Conservation (phyloP, 2,888 invertebrate species). For the Syrista parreyssii region DNA sequence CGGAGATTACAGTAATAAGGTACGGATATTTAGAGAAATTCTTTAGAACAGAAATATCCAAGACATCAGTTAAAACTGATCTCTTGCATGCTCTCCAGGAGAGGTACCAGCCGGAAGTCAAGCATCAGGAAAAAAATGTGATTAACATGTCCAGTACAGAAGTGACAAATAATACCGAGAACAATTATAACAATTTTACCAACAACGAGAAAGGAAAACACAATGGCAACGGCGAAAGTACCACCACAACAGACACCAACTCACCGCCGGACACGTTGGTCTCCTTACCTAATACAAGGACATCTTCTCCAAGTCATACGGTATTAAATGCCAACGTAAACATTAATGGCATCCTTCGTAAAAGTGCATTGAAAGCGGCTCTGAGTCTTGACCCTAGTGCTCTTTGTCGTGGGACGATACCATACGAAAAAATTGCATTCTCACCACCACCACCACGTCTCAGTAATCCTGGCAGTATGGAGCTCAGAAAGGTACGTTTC, state of each 20-base stretch:
- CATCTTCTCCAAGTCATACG: conserved; percentile 55
- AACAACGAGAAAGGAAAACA: conserved; percentile 17
- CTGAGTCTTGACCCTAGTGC: conserved; percentile 64
- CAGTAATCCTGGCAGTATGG: conserved; percentile 52
- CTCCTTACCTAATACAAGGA: conserved; percentile 57
- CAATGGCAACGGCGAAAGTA: conserved; percentile 51
- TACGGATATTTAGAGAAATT: background rate
- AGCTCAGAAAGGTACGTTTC: conserved; percentile 49
- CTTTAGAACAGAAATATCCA: background rate
- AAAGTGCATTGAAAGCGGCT: conserved; percentile 62
- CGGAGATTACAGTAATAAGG: background rate
- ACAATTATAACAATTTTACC: background rate
- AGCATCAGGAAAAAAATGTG: background rate
- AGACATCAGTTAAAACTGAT: background rate
- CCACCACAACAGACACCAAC: conserved; percentile 52
- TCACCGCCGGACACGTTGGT: conserved; percentile 46
- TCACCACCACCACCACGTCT: conserved; percentile 52
- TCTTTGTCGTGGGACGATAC: conserved; percentile 55
- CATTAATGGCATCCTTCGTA: conserved; percentile 57
- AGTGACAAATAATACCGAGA: background rate
- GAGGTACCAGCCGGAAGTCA: background rate
- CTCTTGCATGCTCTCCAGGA: background rate
- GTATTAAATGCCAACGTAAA: conserved; percentile 38
- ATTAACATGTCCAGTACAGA: background rate
- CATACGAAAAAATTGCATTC: conserved; percentile 60